These are phyloP conservation scores for Drosophila rhopaloa DNA, from an alignment of 1,140 invertebrate species.

Conservation along the genomic window DNA sequence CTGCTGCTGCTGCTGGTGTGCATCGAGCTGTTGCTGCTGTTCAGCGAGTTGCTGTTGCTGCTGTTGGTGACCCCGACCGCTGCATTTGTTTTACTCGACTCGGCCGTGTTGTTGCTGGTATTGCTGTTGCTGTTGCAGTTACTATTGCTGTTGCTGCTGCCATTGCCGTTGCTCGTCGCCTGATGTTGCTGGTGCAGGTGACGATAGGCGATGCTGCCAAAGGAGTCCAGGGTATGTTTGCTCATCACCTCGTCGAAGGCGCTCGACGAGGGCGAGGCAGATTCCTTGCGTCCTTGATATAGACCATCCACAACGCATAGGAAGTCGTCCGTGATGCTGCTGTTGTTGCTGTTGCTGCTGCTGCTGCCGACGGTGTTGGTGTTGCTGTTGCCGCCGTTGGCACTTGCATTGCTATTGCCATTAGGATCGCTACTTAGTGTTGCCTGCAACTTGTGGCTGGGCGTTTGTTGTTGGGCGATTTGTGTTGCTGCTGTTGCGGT, in stretches of 20 bases:
- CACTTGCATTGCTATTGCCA: slow-evolving; percentile 46
- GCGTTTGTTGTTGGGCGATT: slow-evolving; percentile 60
- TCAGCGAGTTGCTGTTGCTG: slow-evolving; percentile 57
- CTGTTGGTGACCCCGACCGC: slow-evolving; percentile 20
- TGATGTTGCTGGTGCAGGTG: slow-evolving; percentile 61
- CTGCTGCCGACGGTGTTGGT: slow-evolving; percentile 8
- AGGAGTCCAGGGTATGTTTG: slow-evolving; percentile 72
- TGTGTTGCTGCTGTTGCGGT: slow-evolving; percentile 27
- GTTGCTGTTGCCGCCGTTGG: slow-evolving; percentile 16
- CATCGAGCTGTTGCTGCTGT: slow-evolving; percentile 66
- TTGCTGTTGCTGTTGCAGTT: slow-evolving; percentile 22
- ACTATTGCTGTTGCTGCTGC: slow-evolving; percentile 48
- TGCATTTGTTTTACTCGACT: not conserved
- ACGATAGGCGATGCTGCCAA: slow-evolving; percentile 76
- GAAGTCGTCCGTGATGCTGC: slow-evolving; percentile 60
- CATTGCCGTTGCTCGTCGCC: slow-evolving; percentile 50
- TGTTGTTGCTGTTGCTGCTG: slow-evolving; percentile 18
- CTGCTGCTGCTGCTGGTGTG: slow-evolving; percentile 55
- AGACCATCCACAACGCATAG: slow-evolving; percentile 65
- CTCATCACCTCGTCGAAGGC: slow-evolving; percentile 73
- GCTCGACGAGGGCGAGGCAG: slow-evolving; percentile 72
- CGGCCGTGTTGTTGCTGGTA: slow-evolving; percentile 8
- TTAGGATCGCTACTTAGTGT: slow-evolving; percentile 48
- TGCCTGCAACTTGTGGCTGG: slow-evolving; percentile 52
- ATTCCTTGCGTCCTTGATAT: slow-evolving; percentile 60